phyloP scores from a whole-genome alignment of 2,797 vertebrate species.

The Neopelma chrysocephalum region DNA sequence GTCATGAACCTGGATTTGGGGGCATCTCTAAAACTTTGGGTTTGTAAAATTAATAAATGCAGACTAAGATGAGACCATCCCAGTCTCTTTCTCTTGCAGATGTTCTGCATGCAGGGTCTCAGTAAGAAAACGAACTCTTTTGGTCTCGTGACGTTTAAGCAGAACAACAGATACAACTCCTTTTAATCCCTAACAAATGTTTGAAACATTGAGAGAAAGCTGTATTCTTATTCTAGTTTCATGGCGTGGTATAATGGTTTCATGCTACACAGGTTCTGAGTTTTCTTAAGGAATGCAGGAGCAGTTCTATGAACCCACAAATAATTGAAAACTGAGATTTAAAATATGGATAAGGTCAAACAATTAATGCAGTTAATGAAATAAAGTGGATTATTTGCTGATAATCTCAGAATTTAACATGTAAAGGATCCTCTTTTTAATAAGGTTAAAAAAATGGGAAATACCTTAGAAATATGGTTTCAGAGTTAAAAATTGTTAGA shows the following conservation, averaged over 20 bases:
- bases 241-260: neutral
- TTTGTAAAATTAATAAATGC: neutral
- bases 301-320: neutral
- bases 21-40: neutral
- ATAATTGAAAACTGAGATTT: neutral
- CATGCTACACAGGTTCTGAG: neutral
- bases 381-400: neutral
- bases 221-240: neutral
- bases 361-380: neutral
- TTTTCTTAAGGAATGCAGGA: neutral
- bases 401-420: neutral
- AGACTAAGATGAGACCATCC: neutral
- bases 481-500: neutral
- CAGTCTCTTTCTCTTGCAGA: neutral
- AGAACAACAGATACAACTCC: neutral
- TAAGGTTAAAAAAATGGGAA: neutral
- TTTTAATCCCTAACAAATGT: neutral
- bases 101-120: neutral
- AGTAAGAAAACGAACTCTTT: neutral
- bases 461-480: neutral
- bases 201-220: neutral
- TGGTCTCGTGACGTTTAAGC: neutral
- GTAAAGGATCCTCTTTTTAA: neutral
- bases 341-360: neutral
- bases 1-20: neutral